Evolutionary conservation across 2,888 invertebrate species (phyloP), one percentile per base, ranked within the genome.

Genomic region (Oxystoma pomonae): DNA sequence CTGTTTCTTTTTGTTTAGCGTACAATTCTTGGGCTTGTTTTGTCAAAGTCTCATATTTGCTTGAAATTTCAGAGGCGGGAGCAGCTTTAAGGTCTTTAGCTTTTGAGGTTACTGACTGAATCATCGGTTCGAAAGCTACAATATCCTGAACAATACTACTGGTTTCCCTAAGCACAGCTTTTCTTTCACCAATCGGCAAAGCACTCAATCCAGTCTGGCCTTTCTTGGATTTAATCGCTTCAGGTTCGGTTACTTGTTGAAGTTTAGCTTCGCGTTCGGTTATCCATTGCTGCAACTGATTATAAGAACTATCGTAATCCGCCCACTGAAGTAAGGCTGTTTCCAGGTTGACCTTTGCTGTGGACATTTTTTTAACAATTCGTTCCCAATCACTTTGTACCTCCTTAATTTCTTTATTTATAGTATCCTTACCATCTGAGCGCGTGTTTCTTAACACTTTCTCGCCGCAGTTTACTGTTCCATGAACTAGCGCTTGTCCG

Each of bases 71-170:
- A 20, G 93, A 91, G 12, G 95, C 94, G 1, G 96, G 95, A 61
- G 91, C 92, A 65, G 92, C 92, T 81, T 92, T 91, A 71, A 96
- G 83, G 81, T 94, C 94, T 72, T 93, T 94, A 67, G 96, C 96
- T 83, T 96, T 97, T 60, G 91, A 92, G 61, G 94, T 90, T 52
- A 96, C 94, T 55, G 96, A 96, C 79, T 96, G 95, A 73, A 97
- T 95, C 93, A 97, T 96, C 59, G 96, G 96, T 79, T 97, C 96
- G 81, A 96, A 95, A 60, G 96, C 94, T 70, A 95, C 94, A 76
- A 97, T 96, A 81, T 98, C 97, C 82, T 96, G 96, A 55, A 96
- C 94, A 76, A 96, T 93, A 79, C 93, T 94, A 81, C 94, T 94
- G 63, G 95, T 95, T 82, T 94, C 92, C 70, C 95, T 86, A 56